Conservation (phyloP, 2,113 vertebrate species). For the Phycodurus eques region DNA sequence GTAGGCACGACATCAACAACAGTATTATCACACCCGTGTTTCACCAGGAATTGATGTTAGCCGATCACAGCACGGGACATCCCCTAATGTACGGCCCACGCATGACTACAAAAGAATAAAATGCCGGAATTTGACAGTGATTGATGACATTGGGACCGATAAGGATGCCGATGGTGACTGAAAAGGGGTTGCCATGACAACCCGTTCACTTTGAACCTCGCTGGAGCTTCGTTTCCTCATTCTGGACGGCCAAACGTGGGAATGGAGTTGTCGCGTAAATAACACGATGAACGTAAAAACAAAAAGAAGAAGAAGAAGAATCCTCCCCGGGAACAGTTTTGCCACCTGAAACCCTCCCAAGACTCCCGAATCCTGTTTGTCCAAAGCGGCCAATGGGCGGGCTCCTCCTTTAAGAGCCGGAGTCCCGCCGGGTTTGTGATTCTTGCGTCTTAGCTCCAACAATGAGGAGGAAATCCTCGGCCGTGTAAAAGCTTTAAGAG, state of each 20-base stretch:
- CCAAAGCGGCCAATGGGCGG: constrained; percentile 32
- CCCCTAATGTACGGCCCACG: not conserved
- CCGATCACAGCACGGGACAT: not conserved
- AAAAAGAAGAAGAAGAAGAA: too few species aligned
- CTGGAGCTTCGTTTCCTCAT: constrained; percentile 54
- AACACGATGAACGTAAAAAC: not conserved
- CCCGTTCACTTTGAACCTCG: constrained; percentile 55
- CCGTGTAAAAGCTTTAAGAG: constrained; percentile 35
- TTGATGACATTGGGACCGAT: constrained; percentile 46
- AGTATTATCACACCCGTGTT: not conserved
- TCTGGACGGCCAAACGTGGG: constrained; percentile 6
- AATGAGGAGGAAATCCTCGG: constrained; percentile 53
- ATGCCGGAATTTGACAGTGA: constrained; percentile 43
- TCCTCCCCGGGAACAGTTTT: not conserved
- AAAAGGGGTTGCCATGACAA: constrained; percentile 41
- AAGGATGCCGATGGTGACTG: constrained; percentile 52
- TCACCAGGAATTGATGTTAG: not conserved
- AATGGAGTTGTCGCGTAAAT: not conserved
- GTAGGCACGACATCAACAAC: too few species aligned
- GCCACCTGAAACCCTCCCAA: constrained; percentile 47
- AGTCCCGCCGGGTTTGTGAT: constrained; percentile 38
- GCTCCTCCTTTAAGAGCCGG: constrained; percentile 32
- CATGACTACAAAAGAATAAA: not conserved
- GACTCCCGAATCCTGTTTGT: constrained; percentile 48
- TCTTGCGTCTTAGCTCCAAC: constrained; percentile 49